Percentiles rank a stretch among this genome's conserved stretches.
Conservation (phyloP, 2,797 vertebrate genomes). For the Falco berigora region DNA sequence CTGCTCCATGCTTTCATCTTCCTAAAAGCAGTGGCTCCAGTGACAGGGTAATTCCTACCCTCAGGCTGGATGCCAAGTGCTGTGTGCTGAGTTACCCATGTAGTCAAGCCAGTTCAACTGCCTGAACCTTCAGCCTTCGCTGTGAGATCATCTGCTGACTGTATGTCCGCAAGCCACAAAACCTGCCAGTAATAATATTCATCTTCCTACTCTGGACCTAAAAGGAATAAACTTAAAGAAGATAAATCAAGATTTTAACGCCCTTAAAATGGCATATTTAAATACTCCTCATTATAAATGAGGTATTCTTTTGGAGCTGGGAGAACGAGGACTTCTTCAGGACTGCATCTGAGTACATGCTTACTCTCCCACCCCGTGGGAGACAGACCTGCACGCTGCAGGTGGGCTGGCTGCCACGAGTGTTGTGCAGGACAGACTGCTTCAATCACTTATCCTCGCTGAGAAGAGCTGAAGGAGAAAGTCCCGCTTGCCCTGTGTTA, state of each 20-base stretch:
- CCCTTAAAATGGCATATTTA: not conserved
- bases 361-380: not conserved
- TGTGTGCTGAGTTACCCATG: not conserved
- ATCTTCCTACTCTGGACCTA: not conserved
- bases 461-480: not conserved
- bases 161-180: not conserved
- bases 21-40: not conserved
- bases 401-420: not conserved
- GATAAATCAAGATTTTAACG: not conserved
- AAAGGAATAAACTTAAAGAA: not conserved
- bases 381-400: not conserved
- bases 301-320: not conserved
- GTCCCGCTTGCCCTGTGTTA: not conserved
- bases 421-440: not conserved
- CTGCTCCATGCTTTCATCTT: not conserved
- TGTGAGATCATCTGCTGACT: not conserved
- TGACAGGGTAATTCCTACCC: not conserved
- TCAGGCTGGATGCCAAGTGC: not conserved
- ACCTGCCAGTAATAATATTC: not conserved
- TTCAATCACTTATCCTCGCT: not conserved
- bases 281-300: not conserved
- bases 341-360: not conserved
- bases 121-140: not conserved
- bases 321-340: not conserved
- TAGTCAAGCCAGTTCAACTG: not conserved